Percentiles rank a stretch among this genome's conserved stretches.
Conservation (phyloP, 2,888 invertebrate species). For the Chrysolina haemoptera region DNA sequence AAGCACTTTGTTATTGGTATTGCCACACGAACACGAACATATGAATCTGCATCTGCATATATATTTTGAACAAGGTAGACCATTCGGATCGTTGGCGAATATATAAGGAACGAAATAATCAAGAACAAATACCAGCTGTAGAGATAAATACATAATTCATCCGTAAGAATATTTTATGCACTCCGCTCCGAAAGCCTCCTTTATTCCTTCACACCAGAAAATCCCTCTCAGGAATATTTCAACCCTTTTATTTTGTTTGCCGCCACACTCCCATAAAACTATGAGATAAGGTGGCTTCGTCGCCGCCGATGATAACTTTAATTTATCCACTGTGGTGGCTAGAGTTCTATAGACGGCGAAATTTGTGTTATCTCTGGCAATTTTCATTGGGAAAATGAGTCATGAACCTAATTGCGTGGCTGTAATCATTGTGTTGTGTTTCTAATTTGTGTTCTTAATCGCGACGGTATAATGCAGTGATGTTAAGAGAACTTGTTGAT, state of each 20-base stretch:
- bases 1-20: no score
- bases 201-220: slow-evolving; percentile 2
- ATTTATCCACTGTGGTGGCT: slow-evolving; percentile 41
- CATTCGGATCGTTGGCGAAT: no score
- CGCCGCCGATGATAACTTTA: slow-evolving; percentile 40
- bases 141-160: neutral
- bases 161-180: neutral
- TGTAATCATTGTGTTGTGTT: slow-evolving; percentile 44
- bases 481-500: slow-evolving; percentile 20
- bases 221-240: slow-evolving; percentile 31
- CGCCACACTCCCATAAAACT: slow-evolving; percentile 30
- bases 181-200: neutral
- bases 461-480: slow-evolving; percentile 25
- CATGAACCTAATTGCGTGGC: slow-evolving; percentile 43
- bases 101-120: neutral
- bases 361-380: slow-evolving; percentile 44
- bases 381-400: slow-evolving; percentile 47
- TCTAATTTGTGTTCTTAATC: slow-evolving; percentile 46
- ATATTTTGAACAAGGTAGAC: no score
- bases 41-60: no score
- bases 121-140: neutral
- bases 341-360: slow-evolving; percentile 35
- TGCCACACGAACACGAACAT: no score
- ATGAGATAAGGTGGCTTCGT: slow-evolving; percentile 36
- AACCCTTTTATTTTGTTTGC: slow-evolving; percentile 35